Evolutionary conservation across 2,797 vertebrate species (phyloP).

Genomic region (Anisognathus igniventris): DNA sequence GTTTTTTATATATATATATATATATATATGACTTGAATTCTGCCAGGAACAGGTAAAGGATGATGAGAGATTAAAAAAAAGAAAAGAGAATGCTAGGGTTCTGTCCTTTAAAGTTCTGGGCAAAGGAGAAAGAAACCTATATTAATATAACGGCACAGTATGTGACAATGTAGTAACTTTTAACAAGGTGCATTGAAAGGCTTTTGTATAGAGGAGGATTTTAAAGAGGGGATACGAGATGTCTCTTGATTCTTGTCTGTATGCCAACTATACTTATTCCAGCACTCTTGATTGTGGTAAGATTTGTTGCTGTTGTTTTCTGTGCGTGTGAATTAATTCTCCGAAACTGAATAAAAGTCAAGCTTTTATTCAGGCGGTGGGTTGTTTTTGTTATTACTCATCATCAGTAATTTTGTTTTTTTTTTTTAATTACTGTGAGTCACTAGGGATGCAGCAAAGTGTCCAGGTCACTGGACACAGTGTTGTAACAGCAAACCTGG

Average conservation of each 20-base stretch:
- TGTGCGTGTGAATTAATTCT: not conserved
- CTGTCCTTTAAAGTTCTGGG: not conserved
- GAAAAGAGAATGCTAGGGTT: not conserved
- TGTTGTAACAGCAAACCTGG: slow-evolving; percentile 16
- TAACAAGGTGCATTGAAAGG: not conserved
- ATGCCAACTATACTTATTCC: not conserved
- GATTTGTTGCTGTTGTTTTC: not conserved
- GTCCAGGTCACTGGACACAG: not conserved
- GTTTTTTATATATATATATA: too few species aligned
- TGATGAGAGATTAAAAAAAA: not conserved
- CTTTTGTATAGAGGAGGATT: not conserved
- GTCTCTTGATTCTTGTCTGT: not conserved
- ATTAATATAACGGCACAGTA: not conserved
- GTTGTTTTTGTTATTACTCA: not conserved
- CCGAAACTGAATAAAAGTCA: not conserved
- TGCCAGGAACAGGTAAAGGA: not conserved
- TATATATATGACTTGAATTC: not conserved
- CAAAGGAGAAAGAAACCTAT: not conserved
- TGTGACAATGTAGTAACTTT: not conserved
- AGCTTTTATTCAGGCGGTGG: not conserved
- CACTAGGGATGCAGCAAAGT: not conserved
- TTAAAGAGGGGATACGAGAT: not conserved
- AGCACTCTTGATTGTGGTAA: not conserved
- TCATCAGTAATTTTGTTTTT: not conserved
- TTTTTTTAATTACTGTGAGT: not conserved